These are phyloP conservation scores for Brenthis ino DNA, from an alignment of 2,888 invertebrate genomes.

Conservation along the genomic window DNA sequence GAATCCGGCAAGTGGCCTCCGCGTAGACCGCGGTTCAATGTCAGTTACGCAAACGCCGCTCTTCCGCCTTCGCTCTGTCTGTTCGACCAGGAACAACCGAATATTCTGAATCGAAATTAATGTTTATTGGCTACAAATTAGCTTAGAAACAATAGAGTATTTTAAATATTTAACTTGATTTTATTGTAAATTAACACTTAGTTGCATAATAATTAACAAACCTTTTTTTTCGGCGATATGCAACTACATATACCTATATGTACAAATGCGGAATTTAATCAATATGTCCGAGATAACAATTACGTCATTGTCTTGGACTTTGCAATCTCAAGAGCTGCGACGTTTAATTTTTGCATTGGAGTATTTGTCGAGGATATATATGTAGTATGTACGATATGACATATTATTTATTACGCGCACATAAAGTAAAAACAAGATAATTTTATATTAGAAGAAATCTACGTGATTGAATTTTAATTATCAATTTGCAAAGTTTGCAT, in stretches of 20 bases:
- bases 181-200: too few relatives aligned
- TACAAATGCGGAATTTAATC: slow-evolving; percentile 19
- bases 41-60: slow-evolving; percentile 79
- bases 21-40: slow-evolving; percentile 74
- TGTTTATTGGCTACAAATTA: slow-evolving; percentile 40
- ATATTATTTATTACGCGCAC: slow-evolving; percentile 22
- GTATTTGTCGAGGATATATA: slow-evolving; percentile 6
- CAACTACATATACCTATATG: background rate
- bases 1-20: slow-evolving; percentile 74
- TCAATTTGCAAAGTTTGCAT: slow-evolving; percentile 36
- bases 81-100: slow-evolving; percentile 65
- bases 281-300: slow-evolving; percentile 15
- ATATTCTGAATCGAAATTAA: slow-evolving; percentile 61
- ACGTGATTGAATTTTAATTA: slow-evolving; percentile 41
- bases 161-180: too few relatives aligned
- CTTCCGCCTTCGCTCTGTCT: slow-evolving; percentile 65
- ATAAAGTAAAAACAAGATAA: slow-evolving; percentile 16
- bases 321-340: slow-evolving; percentile 8
- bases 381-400: slow-evolving; percentile 2
- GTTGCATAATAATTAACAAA: too few relatives aligned
- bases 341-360: slow-evolving; percentile 12
- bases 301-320: slow-evolving; percentile 29
- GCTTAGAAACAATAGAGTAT: too few relatives aligned
- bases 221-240: too few relatives aligned
- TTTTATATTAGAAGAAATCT: slow-evolving; percentile 14